Evolutionary conservation across 2,888 invertebrate genomes (phyloP).

Genomic region (Cephus pulcher): DNA sequence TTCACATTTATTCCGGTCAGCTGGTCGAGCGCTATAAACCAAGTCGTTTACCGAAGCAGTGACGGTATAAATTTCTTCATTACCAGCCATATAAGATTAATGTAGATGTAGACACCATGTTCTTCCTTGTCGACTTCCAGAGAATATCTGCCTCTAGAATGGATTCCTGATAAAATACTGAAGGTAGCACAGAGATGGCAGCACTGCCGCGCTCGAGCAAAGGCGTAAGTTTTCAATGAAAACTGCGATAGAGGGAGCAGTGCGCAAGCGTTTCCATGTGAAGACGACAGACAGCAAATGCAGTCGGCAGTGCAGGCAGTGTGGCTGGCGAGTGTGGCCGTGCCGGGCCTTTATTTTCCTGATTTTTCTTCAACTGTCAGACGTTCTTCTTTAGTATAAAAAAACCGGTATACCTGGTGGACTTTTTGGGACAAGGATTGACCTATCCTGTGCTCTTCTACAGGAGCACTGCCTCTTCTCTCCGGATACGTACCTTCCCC

Average conservation of each 20-base stretch:
- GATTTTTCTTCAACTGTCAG: conserved; percentile 41
- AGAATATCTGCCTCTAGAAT: not conserved
- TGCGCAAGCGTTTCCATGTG: not conserved
- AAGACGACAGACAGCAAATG: conserved; percentile 30
- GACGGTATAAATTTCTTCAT: not conserved
- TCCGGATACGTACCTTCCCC: not conserved
- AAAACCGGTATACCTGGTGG: not conserved
- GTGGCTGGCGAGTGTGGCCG: conserved; percentile 48
- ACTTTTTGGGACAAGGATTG: not conserved
- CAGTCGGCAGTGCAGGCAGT: conserved; percentile 47
- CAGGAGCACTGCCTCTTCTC: not conserved
- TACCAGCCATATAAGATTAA: not conserved
- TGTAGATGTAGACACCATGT: not conserved
- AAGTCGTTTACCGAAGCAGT: not conserved
- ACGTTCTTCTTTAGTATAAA: conserved; percentile 4
- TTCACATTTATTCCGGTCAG: not conserved
- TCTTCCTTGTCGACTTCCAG: not conserved
- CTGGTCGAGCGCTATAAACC: not conserved
- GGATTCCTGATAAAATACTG: not conserved
- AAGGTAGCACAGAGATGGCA: not conserved
- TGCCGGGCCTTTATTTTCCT: conserved; percentile 36
- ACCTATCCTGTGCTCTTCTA: not conserved
- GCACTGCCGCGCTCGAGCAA: not conserved
- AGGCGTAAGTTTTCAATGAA: not conserved
- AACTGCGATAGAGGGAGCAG: not conserved